A percentile compares a stretch with the other conserved stretches of the same genome.
These are phyloP conservation scores for Eueides isabella DNA, from an alignment of 1,140 invertebrate species.

Conservation along the genomic window DNA sequence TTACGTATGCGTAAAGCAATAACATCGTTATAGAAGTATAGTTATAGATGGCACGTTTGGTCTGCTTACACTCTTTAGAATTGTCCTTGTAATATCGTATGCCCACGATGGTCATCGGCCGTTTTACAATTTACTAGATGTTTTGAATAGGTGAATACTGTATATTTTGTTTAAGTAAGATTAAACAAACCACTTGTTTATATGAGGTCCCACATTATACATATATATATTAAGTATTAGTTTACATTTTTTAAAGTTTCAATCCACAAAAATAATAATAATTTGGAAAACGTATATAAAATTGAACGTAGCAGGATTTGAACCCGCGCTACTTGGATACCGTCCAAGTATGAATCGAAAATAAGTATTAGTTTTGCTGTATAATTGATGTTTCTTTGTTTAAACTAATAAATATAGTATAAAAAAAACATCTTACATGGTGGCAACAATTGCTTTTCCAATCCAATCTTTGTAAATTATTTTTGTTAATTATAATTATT, in stretches of 20 bases:
- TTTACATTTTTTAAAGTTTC: too few species aligned
- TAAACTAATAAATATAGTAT: too few species aligned
- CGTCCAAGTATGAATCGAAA: too few species aligned
- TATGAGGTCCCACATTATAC: not conserved
- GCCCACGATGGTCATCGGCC: not conserved
- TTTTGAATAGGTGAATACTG: not conserved
- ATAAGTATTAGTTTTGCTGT: not conserved
- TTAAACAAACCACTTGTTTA: too few species aligned
- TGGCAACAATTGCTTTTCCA: not conserved
- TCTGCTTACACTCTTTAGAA: conserved; percentile 2
- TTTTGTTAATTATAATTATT: too few species aligned
- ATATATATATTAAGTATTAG: too few species aligned
- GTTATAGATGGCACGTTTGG: not conserved
- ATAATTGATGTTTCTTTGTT: not conserved
- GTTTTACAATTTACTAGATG: not conserved
- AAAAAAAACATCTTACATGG: too few species aligned
- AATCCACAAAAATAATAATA: too few species aligned
- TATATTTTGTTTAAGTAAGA: not conserved
- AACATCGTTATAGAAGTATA: not conserved
- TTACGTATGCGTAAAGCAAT: not conserved
- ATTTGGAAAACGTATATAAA: too few species aligned
- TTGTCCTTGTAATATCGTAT: not conserved
- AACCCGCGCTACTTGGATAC: too few species aligned
- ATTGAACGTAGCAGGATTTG: too few species aligned
- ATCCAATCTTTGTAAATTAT: too few species aligned